These are phyloP conservation scores for Actinernus sp. DNA, from an alignment of 92 coral and sea anemone genomes.

Conservation along the genomic window DNA sequence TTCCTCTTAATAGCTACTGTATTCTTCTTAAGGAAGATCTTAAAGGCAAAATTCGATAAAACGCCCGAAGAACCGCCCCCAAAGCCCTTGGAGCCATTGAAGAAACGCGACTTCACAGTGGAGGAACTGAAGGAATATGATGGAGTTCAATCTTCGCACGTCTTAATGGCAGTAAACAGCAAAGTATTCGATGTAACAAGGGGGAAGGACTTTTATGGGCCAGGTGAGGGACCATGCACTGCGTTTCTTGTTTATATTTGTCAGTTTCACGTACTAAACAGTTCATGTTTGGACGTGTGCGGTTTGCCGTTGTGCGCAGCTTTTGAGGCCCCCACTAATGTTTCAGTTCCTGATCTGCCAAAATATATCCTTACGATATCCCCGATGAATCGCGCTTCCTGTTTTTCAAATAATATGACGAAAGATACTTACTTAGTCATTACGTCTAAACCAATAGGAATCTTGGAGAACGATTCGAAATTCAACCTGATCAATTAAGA, in stretches of 20 bases:
- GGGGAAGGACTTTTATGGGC: slow-evolving; percentile 98
- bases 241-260: not conserved
- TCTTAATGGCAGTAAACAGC: slow-evolving; percentile 90
- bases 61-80: slow-evolving; percentile 80
- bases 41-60: slow-evolving; percentile 72
- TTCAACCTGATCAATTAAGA: no score
- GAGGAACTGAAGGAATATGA: slow-evolving; percentile 89
- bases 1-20: slow-evolving; percentile 76
- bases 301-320: no score
- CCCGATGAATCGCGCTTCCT: no score
- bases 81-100: slow-evolving; percentile 87
- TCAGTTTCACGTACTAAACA: no score
- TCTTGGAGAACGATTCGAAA: no score
- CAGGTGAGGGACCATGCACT: slow-evolving; percentile 63
- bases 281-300: no score
- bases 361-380: not conserved
- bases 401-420: no score
- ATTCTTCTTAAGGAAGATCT: slow-evolving; percentile 77
- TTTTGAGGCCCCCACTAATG: no score
- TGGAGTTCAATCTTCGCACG: slow-evolving; percentile 87
- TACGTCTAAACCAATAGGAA: no score
- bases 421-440: no score
- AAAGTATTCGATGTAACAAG: slow-evolving; percentile 98
- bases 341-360: no score
- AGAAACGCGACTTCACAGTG: slow-evolving; percentile 96